These are phyloP conservation scores for Coelopa pilipes DNA, from an alignment of 2,888 invertebrate genomes.

Conservation along the genomic window DNA sequence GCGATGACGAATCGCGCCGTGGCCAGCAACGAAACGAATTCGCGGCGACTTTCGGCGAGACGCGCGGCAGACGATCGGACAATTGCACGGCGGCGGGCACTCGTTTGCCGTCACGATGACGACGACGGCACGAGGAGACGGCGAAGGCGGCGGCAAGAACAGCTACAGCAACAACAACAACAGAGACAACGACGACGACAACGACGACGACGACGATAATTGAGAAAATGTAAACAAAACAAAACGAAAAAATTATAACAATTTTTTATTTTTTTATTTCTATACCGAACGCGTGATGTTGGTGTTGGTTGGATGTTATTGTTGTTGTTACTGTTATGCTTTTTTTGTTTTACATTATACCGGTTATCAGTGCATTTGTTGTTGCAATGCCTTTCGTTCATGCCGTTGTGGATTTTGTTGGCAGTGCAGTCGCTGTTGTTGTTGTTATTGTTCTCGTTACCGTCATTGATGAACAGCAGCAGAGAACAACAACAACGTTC, in stretches of 20 bases:
- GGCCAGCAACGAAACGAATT: too few species aligned
- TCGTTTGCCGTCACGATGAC: too few species aligned
- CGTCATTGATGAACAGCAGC: not conserved
- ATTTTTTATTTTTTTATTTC: not conserved
- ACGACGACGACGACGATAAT: slow-evolving; percentile 1
- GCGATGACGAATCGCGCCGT: too few species aligned
- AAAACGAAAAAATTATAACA: slow-evolving; percentile 17
- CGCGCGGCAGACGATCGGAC: not conserved
- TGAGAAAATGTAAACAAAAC: not conserved
- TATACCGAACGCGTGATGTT: too few species aligned
- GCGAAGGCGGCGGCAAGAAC: too few species aligned
- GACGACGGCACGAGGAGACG: too few species aligned
- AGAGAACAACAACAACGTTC: not conserved
- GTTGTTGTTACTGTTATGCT: not conserved
- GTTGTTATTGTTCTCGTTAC: too few species aligned
- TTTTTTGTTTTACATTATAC: slow-evolving; percentile 22
- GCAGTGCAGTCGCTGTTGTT: not conserved
- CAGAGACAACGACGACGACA: not conserved
- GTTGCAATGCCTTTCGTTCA: not conserved
- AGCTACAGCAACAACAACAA: not conserved
- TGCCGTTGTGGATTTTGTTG: slow-evolving; percentile 6
- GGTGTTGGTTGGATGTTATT: too few species aligned
- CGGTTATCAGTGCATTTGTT: slow-evolving; percentile 17
- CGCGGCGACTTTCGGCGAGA: not conserved
- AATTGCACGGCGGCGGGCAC: not conserved